Base-by-base conservation (phyloP, 2,888 invertebrate species). In the Tolmerus cingulatus region DNA sequence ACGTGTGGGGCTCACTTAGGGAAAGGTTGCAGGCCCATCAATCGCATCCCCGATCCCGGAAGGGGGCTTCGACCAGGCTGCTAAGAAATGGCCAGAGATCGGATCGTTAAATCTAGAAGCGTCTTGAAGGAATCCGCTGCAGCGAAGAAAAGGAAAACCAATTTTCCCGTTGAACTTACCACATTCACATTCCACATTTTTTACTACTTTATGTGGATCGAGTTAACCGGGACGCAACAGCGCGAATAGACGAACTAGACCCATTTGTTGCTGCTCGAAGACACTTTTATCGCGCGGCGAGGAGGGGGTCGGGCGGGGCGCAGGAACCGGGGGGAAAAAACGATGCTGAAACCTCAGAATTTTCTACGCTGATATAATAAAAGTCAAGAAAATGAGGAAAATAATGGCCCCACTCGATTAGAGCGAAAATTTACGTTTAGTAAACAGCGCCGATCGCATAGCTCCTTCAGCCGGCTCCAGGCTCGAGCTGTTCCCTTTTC, bases 341-440 rank as follows among this genome's bases (percentile, higher is more conserved):
- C 46, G 43, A 78, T 78, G 78, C 43, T 78, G 23, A 66, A 78
- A 78, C 78, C 37, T 78, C 78, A 43, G 40, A 43, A 78, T 79
- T 79, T 79, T 79, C 51, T 27, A 16, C 23, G 51, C 9, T 30
- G 79, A 79, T 79, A 79, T 79, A 79, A 79, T 79, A 79, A 79
- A 79, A 79, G 51, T 79, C 79, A 46, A 79, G 79, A 46, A 79
- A 79, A 51, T 79, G 79, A 79, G 51, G 51, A 79, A 79, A 79
- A 5, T 23, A 79, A 46, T 19, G 30, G 23, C 79, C 27, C 14
- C 30, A 34, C 23, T 51, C 46, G 51, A 46, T 79, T 79, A 79
- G 12, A 27, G 66, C 3, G 66, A 23, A 23, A 66, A 66, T 66
- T 66, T 66, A 66, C 66, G 66, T 66, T 66, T 66, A 23, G 66